Conservation (phyloP, 2,113 vertebrate species). For the Tragelaphus strepsiceros region DNA sequence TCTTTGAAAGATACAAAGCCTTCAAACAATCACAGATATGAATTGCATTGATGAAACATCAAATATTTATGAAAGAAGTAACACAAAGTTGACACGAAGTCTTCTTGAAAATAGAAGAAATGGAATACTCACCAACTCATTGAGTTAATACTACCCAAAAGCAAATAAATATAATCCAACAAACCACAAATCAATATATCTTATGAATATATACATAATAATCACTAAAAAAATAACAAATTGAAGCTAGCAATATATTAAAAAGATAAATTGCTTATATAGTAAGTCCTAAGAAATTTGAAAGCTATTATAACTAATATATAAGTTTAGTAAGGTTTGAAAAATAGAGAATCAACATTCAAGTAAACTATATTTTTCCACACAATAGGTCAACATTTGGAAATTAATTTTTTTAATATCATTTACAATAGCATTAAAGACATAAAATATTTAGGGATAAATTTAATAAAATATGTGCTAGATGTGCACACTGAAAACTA, state of each 20-base stretch:
- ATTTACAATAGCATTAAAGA: not conserved
- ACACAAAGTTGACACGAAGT: not conserved
- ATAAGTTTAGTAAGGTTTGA: not conserved
- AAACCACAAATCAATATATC: not conserved
- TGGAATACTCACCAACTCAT: not conserved
- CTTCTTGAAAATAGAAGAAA: not conserved
- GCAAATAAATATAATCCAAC: not conserved
- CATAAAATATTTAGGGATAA: not conserved
- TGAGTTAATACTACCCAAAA: not conserved
- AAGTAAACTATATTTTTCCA: not conserved
- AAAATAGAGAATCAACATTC: slow-evolving; percentile 2
- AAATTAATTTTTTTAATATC: not conserved
- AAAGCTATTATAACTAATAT: not conserved
- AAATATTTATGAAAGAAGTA: not conserved
- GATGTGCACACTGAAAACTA: not conserved
- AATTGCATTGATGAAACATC: not conserved
- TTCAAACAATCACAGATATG: not conserved
- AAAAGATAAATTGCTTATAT: not conserved
- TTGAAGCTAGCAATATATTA: not conserved
- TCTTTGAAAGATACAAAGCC: not conserved
- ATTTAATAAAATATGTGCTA: not conserved
- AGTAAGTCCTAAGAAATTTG: not conserved
- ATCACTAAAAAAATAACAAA: not conserved
- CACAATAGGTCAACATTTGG: not conserved
- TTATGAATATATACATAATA: not conserved